Conservation (phyloP, 2,888 invertebrate genomes). For the Drosophila pseudotalamancana region DNA sequence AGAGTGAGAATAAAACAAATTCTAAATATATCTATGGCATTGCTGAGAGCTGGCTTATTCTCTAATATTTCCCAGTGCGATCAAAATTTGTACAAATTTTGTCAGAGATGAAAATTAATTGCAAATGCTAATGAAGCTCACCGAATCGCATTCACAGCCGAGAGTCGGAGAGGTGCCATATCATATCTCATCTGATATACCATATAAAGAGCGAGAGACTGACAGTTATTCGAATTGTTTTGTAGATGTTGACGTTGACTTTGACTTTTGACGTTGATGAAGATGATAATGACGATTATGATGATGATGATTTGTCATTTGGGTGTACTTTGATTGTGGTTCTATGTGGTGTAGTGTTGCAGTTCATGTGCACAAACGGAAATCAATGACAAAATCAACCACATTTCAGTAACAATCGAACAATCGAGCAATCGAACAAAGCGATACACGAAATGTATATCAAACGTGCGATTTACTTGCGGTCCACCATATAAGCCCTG, state of each 20-base stretch:
- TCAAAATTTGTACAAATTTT: constrained; percentile 57
- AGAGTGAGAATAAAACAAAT: constrained; percentile 10
- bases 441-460: constrained; percentile 23
- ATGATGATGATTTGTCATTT: constrained; percentile 56
- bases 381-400: constrained; percentile 50
- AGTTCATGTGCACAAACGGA: constrained; percentile 16
- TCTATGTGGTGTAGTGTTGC: constrained; percentile 10
- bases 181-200: constrained; percentile 4
- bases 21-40: constrained; percentile 21
- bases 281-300: too few relatives aligned
- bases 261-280: too few relatives aligned
- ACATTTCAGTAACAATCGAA: constrained; percentile 53
- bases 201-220: constrained; percentile 3
- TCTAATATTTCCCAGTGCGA: constrained; percentile 41
- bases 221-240: constrained; percentile 45
- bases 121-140: constrained; percentile 61
- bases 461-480: constrained; percentile 48
- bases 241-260: constrained; percentile 15
- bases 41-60: constrained; percentile 1
- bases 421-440: background rate
- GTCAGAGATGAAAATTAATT: constrained; percentile 66
- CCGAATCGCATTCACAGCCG: constrained; percentile 14
- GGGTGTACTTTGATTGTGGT: constrained; percentile 21
- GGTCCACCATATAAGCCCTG: constrained; percentile 30
- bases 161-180: constrained; percentile 19